phyloP scores from a whole-genome alignment of 1,140 invertebrate genomes.

The Formica selysi region DNA sequence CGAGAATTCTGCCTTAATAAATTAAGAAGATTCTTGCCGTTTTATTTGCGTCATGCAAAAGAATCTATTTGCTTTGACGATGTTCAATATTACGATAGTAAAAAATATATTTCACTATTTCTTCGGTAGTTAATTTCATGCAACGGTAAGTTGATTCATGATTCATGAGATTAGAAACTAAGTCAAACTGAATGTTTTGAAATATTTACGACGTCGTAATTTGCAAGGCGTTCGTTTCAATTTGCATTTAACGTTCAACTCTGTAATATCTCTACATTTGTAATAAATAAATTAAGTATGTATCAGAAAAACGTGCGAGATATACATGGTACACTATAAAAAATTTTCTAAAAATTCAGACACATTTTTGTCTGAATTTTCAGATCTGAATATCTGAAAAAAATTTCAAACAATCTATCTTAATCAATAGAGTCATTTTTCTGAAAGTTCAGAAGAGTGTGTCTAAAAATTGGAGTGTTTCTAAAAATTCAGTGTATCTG shows the following conservation, averaged over 20 bases:
- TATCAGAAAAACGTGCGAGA: too few relatives aligned
- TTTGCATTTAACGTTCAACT: slow-evolving; percentile 12
- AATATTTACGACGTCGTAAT: not conserved
- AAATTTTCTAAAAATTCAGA: too few relatives aligned
- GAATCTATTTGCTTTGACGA: not conserved
- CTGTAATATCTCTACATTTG: not conserved
- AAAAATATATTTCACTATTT: not conserved
- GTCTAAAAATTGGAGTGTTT: too few relatives aligned
- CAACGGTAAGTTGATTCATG: not conserved
- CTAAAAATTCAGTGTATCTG: too few relatives aligned
- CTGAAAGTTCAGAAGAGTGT: too few relatives aligned
- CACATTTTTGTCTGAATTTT: too few relatives aligned
- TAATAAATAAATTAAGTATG: too few relatives aligned
- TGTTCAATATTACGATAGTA: not conserved
- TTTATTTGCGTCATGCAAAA: not conserved
- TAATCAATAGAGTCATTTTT: too few relatives aligned
- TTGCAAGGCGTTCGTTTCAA: slow-evolving; percentile 8
- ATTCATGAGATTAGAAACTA: slow-evolving; percentile 16
- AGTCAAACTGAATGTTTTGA: slow-evolving; percentile 5
- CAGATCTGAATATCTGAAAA: too few relatives aligned
- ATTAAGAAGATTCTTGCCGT: not conserved
- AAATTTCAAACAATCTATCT: too few relatives aligned
- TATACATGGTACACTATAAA: too few relatives aligned
- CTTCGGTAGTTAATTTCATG: not conserved
- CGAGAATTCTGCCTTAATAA: not conserved